Conservation (phyloP, 2,888 invertebrate genomes). For the Arenicola marina region DNA sequence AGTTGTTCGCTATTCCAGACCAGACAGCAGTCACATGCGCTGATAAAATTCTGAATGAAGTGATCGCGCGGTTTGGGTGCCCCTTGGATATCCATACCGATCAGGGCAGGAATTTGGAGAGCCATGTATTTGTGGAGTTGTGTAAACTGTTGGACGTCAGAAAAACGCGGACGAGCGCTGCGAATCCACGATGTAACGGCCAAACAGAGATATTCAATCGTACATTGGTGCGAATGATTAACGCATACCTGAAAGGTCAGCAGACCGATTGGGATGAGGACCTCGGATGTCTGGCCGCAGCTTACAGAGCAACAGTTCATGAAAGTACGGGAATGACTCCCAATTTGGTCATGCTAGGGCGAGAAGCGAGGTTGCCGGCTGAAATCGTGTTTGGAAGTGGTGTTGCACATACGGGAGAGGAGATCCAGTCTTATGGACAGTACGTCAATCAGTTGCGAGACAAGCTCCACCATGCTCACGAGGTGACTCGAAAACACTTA, state of each 20-base stretch:
- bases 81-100: slow-evolving; percentile 27
- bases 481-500: background rate
- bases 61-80: slow-evolving; percentile 12
- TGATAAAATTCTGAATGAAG: background rate
- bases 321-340: background rate
- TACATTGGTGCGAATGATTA: background rate
- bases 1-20: background rate
- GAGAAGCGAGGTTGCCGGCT: background rate
- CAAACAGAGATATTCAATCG: background rate
- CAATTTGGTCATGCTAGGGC: background rate
- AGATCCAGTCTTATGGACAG: background rate
- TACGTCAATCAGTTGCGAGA: background rate
- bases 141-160: background rate
- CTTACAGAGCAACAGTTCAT: background rate
- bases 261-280: slow-evolving; percentile 6
- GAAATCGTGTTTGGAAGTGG: background rate
- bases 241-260: background rate
- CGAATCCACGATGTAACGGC: too few species aligned
- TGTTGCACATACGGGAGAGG: background rate
- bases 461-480: background rate
- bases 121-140: background rate
- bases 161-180: background rate
- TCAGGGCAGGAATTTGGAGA: slow-evolving; percentile 3
- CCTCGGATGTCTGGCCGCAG: background rate
- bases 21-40: background rate